Evolutionary conservation across 1,140 invertebrate species (phyloP), one percentile per base, ranked within the genome.

Genomic region (Lanistes nyassanus): DNA sequence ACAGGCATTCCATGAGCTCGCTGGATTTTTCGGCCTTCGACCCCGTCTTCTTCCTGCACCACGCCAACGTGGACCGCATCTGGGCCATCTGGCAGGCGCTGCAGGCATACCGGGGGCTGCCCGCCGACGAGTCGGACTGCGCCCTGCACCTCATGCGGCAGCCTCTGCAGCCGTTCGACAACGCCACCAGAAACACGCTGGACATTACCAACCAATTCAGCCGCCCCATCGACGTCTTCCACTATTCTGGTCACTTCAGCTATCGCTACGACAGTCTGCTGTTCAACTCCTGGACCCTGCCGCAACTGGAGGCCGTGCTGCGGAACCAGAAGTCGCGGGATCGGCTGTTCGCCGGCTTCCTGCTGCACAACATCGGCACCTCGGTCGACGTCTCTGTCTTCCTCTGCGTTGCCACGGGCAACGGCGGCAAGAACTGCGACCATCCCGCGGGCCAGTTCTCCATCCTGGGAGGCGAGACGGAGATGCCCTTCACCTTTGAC

Each of bases 41-140:
- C 55, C 79, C 79, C 2, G 34, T 74, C n/a, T 80, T 80, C 60
- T 80, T 75, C 72, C 51, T 80, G 7, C 67, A 76, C 55, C 79
- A 80, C 55, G 37, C 76, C 21, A 76, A 76, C 37, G 60, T 60
- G 19, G 79, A 80, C 67, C 66, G 79, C 29, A 11, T 78, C 26
- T 79, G 74, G 74, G 74, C 74, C 9, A 67, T 79, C 3, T 81
- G 80, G 80, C 80, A 81, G 71, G 77, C 62, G 26, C 68, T 81
- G 39, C 80, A 81, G 70, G 51, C 19, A 19, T 36, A 74, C 51
- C 37, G 79, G 51, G 51, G 64, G 0, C 62, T 75, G 29, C 68
- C 75, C 2, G 79, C 53, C 55, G 69, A 79, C 47, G 68, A 75
- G 42, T 39, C 70, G 0, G 70, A 72, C 70, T 72, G 70, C 37